Conservation (phyloP, 2,888 invertebrate genomes). For the Ophioninae sp. region DNA sequence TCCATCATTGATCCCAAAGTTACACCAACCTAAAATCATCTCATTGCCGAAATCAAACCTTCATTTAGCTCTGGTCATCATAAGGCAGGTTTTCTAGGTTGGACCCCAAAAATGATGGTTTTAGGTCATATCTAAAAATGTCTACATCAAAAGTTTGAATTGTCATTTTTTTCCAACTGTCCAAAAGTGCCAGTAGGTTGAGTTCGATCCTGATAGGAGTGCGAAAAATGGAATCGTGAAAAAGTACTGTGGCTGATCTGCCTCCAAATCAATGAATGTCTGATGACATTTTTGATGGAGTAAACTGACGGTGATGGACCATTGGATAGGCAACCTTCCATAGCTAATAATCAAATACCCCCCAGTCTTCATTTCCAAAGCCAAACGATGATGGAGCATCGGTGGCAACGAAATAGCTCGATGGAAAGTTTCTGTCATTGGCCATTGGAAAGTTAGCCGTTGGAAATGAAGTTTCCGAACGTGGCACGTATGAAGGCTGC, state of each 20-base stretch:
- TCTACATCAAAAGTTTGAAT: neutral
- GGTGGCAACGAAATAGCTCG: conserved; percentile 13
- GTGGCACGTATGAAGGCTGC: conserved; percentile 29
- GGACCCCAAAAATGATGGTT: conserved; percentile 1
- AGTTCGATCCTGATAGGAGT: neutral
- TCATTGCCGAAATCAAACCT: conserved; percentile 1
- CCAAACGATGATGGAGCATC: neutral
- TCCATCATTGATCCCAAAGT: neutral
- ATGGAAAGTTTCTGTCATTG: conserved; percentile 31
- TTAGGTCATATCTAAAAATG: neutral
- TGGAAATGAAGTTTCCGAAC: conserved; percentile 50
- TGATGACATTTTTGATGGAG: too few species aligned
- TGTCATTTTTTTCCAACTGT: neutral
- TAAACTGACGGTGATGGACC: neutral
- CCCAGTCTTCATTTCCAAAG: neutral
- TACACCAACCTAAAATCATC: conserved; percentile 2
- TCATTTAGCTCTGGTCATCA: conserved; percentile 4
- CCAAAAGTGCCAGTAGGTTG: neutral
- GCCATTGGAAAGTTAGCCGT: conserved; percentile 15
- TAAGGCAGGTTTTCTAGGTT: conserved; percentile 20
- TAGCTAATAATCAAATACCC: neutral
- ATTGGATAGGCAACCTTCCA: neutral
- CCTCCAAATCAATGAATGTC: too few species aligned
- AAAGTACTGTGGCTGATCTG: too few species aligned
- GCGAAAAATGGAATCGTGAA: too few species aligned